Conservation (phyloP, 2,113 vertebrate species). For the Gymnocephalus cernua region DNA sequence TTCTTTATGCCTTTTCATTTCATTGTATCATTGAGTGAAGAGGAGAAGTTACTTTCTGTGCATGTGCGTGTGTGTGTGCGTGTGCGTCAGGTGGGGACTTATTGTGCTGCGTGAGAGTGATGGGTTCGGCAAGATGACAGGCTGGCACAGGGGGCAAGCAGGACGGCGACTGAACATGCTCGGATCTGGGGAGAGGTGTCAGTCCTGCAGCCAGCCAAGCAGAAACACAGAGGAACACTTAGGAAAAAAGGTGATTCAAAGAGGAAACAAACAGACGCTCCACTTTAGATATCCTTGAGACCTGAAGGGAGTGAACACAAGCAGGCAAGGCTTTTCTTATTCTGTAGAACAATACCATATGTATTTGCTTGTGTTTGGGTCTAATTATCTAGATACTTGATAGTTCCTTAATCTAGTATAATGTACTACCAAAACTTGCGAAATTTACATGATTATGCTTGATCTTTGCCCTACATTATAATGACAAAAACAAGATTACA, state of each 20-base stretch:
- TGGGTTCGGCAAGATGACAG: constrained; percentile 79
- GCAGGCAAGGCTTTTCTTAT: neutral
- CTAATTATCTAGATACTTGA: neutral
- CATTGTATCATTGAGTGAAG: constrained; percentile 59
- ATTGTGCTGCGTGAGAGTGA: constrained; percentile 78
- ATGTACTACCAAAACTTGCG: neutral
- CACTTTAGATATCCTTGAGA: constrained; percentile 57
- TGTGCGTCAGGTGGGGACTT: constrained; percentile 66
- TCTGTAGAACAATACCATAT: neutral
- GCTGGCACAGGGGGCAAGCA: constrained; percentile 79
- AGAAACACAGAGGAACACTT: constrained; percentile 77
- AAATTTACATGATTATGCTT: neutral
- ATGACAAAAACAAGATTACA: constrained; percentile 33
- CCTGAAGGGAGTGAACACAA: constrained; percentile 21
- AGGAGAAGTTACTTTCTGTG: constrained; percentile 47
- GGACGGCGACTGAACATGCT: constrained; percentile 80
- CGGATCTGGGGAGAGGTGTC: constrained; percentile 81
- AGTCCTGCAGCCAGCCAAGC: constrained; percentile 79
- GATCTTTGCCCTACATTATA: constrained; percentile 12
- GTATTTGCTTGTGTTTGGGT: neutral
- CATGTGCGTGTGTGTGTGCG: constrained; percentile 10
- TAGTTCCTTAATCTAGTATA: neutral
- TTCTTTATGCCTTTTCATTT: constrained; percentile 65
- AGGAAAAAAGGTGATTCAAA: constrained; percentile 74
- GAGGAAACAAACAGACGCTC: constrained; percentile 74